phyloP scores from a whole-genome alignment of 2,797 vertebrate species.

The Eurystomus glaucurus region DNA sequence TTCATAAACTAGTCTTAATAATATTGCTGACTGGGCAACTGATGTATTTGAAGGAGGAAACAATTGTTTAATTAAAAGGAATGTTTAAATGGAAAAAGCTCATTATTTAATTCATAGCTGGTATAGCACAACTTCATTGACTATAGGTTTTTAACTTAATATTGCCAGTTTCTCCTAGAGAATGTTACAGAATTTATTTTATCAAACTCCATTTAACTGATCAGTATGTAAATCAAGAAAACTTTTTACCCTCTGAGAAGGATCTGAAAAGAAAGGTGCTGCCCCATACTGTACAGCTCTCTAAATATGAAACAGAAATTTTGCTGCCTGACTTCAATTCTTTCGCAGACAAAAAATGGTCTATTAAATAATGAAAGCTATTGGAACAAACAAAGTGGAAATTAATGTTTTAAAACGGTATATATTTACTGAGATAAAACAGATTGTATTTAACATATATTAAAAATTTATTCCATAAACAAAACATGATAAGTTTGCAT shows the following conservation, averaged over 20 bases:
- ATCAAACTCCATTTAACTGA: not conserved
- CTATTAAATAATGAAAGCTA: slow-evolving; percentile 63
- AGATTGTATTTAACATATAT: slow-evolving; percentile 55
- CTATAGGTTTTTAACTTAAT: not conserved
- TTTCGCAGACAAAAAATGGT: not conserved
- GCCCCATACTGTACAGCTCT: not conserved
- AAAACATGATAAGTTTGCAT: slow-evolving; percentile 27
- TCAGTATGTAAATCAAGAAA: not conserved
- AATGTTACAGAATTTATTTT: not conserved
- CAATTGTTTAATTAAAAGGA: slow-evolving; percentile 2
- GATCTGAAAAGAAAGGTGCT: not conserved
- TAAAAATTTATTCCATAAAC: slow-evolving; percentile 64
- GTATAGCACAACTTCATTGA: not conserved
- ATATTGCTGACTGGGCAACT: not conserved
- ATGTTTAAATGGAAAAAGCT: not conserved
- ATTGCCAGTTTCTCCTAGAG: not conserved
- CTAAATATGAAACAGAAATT: not conserved
- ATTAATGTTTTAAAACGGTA: slow-evolving; percentile 49
- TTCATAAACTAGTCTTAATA: not conserved
- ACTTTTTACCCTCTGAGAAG: not conserved
- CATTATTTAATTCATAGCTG: not conserved
- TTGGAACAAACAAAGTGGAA: slow-evolving; percentile 40
- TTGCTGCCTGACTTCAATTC: not conserved
- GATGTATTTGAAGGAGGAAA: slow-evolving; percentile 4
- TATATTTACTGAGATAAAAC: slow-evolving; percentile 50